Evolutionary conservation across 2,888 invertebrate species (phyloP).

Genomic region (Nipponacmea schrenckii): DNA sequence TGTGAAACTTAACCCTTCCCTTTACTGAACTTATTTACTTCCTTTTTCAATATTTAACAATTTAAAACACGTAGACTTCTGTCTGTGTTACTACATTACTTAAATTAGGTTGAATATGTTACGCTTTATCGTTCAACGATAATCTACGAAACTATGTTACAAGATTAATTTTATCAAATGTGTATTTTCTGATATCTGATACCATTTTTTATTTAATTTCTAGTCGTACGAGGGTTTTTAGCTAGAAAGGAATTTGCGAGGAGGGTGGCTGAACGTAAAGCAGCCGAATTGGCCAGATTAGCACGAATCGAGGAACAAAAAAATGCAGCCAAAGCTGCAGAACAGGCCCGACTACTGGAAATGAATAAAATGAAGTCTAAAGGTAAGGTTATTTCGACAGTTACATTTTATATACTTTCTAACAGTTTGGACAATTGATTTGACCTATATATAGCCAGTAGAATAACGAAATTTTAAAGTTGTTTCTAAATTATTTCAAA

Average conservation of each 20-base stretch:
- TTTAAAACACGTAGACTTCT: too few relatives aligned
- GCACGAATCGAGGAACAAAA: background rate
- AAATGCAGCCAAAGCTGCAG: constrained; percentile 18
- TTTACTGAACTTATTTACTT: too few relatives aligned
- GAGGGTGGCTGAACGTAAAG: constrained; percentile 39
- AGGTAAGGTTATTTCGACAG: too few relatives aligned
- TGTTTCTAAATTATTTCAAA: too few relatives aligned
- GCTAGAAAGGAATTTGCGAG: constrained; percentile 40
- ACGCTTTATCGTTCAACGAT: too few relatives aligned
- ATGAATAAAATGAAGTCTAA: background rate
- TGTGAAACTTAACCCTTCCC: too few relatives aligned
- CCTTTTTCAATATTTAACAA: too few relatives aligned
- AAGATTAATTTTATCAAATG: too few relatives aligned
- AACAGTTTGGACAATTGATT: background rate
- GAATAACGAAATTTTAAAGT: background rate
- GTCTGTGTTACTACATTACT: too few relatives aligned
- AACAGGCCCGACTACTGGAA: background rate
- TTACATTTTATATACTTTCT: constrained; percentile 8
- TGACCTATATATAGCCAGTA: background rate
- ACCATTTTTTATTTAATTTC: background rate
- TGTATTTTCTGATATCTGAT: too few relatives aligned
- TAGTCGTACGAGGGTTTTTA: constrained; percentile 49
- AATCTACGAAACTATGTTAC: too few relatives aligned
- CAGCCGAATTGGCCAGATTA: constrained; percentile 12
- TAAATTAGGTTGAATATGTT: too few relatives aligned